These are phyloP conservation scores for Erebia aethiops DNA, from an alignment of 2,888 invertebrate genomes.

Conservation along the genomic window DNA sequence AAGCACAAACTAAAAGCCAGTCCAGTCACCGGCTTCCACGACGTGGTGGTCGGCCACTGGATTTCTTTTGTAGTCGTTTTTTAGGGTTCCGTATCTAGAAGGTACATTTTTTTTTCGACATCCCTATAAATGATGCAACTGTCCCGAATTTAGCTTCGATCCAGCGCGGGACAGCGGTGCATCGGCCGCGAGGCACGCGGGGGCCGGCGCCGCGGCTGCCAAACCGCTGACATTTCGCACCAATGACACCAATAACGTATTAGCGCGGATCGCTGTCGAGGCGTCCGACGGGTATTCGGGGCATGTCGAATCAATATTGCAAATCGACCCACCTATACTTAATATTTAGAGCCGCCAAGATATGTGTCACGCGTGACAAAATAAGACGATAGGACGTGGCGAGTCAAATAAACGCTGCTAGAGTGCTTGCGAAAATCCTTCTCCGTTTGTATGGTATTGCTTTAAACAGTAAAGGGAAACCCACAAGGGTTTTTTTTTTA, in stretches of 20 bases:
- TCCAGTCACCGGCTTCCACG: too few species aligned
- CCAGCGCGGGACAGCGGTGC: constrained; percentile 69
- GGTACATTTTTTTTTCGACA: too few species aligned
- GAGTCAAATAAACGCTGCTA: too few species aligned
- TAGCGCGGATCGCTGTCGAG: constrained; percentile 72
- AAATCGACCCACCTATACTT: background rate
- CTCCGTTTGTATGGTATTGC: too few species aligned
- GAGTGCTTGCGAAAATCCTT: too few species aligned
- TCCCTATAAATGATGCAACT: constrained; percentile 70
- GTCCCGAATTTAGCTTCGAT: constrained; percentile 75
- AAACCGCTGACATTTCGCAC: constrained; percentile 81
- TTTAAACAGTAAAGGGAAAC: too few species aligned
- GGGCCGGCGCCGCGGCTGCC: constrained; percentile 63
- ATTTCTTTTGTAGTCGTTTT: background rate
- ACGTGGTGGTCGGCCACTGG: too few species aligned
- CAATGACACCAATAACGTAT: constrained; percentile 83
- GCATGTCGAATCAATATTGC: constrained; percentile 65
- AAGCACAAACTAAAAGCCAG: too few species aligned
- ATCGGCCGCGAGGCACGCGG: constrained; percentile 72
- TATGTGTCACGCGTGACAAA: too few species aligned
- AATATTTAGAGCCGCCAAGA: background rate
- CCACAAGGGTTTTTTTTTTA: too few species aligned
- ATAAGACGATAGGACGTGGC: too few species aligned
- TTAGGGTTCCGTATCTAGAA: too few species aligned
- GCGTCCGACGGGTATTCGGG: constrained; percentile 65